Evolutionary conservation across 1,140 invertebrate species (phyloP).

Genomic region (Xylocopa sonorina): DNA sequence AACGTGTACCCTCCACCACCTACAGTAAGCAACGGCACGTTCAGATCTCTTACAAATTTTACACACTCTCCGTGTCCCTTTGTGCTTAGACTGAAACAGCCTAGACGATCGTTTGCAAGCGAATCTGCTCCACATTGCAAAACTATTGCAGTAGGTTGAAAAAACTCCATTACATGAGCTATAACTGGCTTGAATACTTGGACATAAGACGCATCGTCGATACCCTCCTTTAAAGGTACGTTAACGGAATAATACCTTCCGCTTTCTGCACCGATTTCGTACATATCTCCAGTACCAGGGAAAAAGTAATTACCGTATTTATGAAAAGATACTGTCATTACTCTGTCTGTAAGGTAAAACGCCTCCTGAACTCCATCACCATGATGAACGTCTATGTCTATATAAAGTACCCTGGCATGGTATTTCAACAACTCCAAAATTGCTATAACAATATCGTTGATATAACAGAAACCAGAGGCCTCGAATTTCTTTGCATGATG

Average conservation of each 20-base stretch:
- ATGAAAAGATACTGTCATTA: slow-evolving; percentile 99
- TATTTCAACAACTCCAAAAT: slow-evolving; percentile 98
- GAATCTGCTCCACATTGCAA: slow-evolving; percentile 99
- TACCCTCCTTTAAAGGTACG: slow-evolving; percentile 97
- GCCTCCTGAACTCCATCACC: slow-evolving; percentile 99
- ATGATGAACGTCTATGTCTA: slow-evolving; percentile 99
- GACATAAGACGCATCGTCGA: slow-evolving; percentile 96
- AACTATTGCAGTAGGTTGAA: slow-evolving; percentile 97
- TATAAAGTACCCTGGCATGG: slow-evolving; percentile 97
- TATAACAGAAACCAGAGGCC: slow-evolving; percentile 98
- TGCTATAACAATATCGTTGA: slow-evolving; percentile 99
- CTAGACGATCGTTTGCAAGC: slow-evolving; percentile 95
- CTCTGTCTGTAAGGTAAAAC: slow-evolving; percentile 98
- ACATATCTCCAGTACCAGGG: slow-evolving; percentile 99
- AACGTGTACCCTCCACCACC: slow-evolving; percentile 99
- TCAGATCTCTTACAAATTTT: slow-evolving; percentile 96
- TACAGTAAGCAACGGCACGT: slow-evolving; percentile 96
- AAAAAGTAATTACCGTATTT: slow-evolving; percentile 99
- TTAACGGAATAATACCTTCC: slow-evolving; percentile 98
- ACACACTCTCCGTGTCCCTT: slow-evolving; percentile 98
- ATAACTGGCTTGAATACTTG: slow-evolving; percentile 98
- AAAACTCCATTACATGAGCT: slow-evolving; percentile 97
- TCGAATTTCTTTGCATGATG: slow-evolving; percentile 99
- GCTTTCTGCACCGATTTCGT: slow-evolving; percentile 96
- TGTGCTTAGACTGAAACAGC: slow-evolving; percentile 94